Evolutionary conservation across 37 sponge, comb jelly and placozoan species (phyloP).

Genomic region (Theonella swinhoei): DNA sequence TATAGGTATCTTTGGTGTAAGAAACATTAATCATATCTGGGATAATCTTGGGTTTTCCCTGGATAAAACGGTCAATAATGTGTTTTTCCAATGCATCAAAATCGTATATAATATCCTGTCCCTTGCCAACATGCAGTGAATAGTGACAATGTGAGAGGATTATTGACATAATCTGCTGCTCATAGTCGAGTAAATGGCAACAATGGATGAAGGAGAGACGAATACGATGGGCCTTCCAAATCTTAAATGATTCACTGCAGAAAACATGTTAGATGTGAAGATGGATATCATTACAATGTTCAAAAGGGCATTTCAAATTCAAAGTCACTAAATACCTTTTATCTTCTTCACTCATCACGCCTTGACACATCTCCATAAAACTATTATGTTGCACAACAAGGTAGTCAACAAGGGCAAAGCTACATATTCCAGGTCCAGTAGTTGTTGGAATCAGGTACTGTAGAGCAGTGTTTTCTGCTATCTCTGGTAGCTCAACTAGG

Average conservation of each 20-base stretch:
- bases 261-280: too few relatives aligned
- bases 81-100: constrained; percentile 77
- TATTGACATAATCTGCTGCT: constrained; percentile 65
- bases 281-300: too few relatives aligned
- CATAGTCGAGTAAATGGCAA: constrained; percentile 77
- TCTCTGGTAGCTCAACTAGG: constrained; percentile 7
- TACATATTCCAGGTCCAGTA: constrained; percentile 52
- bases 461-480: constrained; percentile 34
- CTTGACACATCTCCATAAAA: constrained; percentile 51
- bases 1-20: constrained; percentile 53
- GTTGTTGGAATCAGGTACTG: constrained; percentile 72
- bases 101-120: constrained; percentile 70
- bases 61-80: constrained; percentile 74
- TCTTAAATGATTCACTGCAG: too few relatives aligned
- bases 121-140: constrained; percentile 74
- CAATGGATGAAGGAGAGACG: constrained; percentile 59
- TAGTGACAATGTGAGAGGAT: constrained; percentile 81
- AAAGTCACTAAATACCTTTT: too few relatives aligned
- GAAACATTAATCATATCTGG: constrained; percentile 59
- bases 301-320: too few relatives aligned
- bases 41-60: constrained; percentile 66
- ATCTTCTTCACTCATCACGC: not conserved
- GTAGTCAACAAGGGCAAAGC: constrained; percentile 62
- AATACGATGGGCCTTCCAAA: constrained; percentile 31
- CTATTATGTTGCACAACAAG: constrained; percentile 61